Evolutionary conservation across 2,113 vertebrate species (phyloP).

Genomic region (Lutjanus erythropterus): DNA sequence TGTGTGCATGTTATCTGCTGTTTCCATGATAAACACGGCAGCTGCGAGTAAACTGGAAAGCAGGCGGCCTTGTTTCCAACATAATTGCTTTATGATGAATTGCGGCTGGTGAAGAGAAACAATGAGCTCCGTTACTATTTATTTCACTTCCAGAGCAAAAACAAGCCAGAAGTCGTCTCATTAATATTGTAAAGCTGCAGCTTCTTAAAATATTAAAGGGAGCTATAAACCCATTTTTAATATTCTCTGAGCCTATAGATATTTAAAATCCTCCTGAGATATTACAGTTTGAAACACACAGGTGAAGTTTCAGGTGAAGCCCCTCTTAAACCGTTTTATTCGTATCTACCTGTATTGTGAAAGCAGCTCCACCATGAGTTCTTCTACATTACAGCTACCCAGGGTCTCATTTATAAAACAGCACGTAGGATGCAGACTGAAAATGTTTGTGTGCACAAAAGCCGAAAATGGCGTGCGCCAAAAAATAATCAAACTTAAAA

Average conservation of each 20-base stretch:
- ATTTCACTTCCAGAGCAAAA: constrained; percentile 51
- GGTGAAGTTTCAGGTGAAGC: background rate
- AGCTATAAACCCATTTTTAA: constrained; percentile 3
- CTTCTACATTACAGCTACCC: too few species aligned
- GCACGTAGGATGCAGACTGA: too few species aligned
- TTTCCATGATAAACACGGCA: constrained; percentile 52
- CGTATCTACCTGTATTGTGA: background rate
- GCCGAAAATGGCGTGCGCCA: too few species aligned
- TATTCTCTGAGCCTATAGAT: background rate
- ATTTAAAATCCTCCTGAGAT: constrained; percentile 23
- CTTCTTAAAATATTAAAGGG: constrained; percentile 38
- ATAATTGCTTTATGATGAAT: constrained; percentile 68
- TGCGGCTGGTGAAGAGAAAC: constrained; percentile 49
- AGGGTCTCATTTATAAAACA: too few species aligned
- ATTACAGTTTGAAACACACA: background rate
- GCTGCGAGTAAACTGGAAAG: constrained; percentile 55
- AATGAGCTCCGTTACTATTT: constrained; percentile 55
- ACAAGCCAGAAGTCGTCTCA: constrained; percentile 35
- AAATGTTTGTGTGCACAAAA: too few species aligned
- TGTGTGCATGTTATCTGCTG: constrained; percentile 29
- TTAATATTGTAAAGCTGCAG: constrained; percentile 50
- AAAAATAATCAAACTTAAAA: too few species aligned
- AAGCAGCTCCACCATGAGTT: background rate
- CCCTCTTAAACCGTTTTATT: background rate
- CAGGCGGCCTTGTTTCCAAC: constrained; percentile 53